phyloP scores from a whole-genome alignment of 2,797 vertebrate species.

The Psittacula echo region DNA sequence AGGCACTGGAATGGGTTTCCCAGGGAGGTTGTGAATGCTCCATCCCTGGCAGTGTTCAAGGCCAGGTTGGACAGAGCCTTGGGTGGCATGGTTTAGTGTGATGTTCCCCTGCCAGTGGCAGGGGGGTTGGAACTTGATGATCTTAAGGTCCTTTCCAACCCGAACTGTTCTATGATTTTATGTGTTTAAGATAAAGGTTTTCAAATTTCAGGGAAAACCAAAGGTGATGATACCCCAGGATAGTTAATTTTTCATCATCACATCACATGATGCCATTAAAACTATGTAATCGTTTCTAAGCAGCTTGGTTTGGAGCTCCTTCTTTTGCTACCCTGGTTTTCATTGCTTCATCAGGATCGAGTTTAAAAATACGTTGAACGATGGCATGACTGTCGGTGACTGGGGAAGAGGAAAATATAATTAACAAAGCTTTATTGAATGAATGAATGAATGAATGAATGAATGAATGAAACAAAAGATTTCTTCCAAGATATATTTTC shows the following conservation, averaged over 20 bases:
- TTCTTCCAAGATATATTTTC: not conserved
- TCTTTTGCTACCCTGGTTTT: not conserved
- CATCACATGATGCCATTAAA: not conserved
- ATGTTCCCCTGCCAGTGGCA: not conserved
- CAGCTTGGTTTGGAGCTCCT: not conserved
- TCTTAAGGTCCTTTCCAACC: not conserved
- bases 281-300: not conserved
- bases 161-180: not conserved
- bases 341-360: not conserved
- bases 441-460: too few relatives aligned
- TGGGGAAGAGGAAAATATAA: not conserved
- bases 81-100: not conserved
- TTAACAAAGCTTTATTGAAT: not conserved
- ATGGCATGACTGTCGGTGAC: not conserved
- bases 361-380: not conserved
- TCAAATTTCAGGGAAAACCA: not conserved
- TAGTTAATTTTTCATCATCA: not conserved
- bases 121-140: not conserved
- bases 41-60: too few relatives aligned
- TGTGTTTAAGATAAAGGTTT: not conserved
- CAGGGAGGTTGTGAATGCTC: too few relatives aligned
- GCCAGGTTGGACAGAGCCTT: fast-evolving
- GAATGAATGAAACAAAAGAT: not conserved
- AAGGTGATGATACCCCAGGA: not conserved
- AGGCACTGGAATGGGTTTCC: too few relatives aligned